A percentile compares a stretch with the other conserved stretches of the same genome.
Evolutionary conservation across 30 jellyfish, hydroid and myxozoan species (phyloP).

Genomic region (Morbakka virulenta): DNA sequence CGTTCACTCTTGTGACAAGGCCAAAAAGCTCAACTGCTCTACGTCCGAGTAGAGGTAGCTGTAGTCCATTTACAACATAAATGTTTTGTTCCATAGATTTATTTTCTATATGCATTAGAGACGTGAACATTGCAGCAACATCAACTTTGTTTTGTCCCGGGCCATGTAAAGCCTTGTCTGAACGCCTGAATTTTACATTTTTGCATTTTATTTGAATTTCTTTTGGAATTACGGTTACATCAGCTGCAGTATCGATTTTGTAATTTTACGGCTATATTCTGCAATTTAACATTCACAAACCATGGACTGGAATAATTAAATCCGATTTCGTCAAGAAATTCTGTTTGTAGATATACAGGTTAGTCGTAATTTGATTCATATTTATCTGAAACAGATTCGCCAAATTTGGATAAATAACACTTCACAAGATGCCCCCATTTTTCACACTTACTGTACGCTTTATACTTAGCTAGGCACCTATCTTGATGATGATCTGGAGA

Average conservation of each 20-base stretch:
- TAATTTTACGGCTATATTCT: not conserved
- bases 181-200: not conserved
- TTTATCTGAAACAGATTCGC: too few species aligned
- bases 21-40: not conserved
- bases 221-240: not conserved
- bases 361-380: too few species aligned
- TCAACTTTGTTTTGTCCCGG: not conserved
- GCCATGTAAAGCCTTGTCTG: not conserved
- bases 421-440: not conserved
- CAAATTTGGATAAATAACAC: too few species aligned
- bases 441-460: not conserved
- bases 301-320: not conserved
- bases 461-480: not conserved
- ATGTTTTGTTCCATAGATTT: not conserved
- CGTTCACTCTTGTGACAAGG: not conserved
- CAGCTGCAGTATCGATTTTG: not conserved
- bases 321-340: not conserved
- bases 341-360: too few species aligned
- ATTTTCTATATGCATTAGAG: not conserved
- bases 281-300: not conserved
- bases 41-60: slow-evolving; percentile 13
- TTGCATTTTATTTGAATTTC: not conserved
- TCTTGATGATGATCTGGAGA: not conserved
- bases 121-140: not conserved
- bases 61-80: slow-evolving; percentile 24